Base-by-base conservation (phyloP, 2,888 invertebrate genomes). In the Noctua comes region DNA sequence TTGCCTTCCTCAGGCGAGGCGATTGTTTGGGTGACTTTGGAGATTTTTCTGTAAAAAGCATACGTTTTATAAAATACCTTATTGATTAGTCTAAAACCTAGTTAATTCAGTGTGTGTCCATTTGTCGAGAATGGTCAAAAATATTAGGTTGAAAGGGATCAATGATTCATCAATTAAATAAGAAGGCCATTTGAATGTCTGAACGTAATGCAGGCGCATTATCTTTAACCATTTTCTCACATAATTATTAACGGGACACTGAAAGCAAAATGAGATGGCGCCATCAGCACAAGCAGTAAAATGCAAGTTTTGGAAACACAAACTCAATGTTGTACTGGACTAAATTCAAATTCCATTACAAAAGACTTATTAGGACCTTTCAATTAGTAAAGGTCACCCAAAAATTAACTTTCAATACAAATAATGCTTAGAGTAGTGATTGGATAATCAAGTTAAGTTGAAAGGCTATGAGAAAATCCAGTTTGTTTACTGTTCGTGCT, bases 1-100 rank as follows among this genome's bases (percentile, higher is more conserved):
- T 98, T 66, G 97, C 97, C 96, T 98, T 98, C 92, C 98, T 97
- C 94, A 98, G 97, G 91, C 98, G 98, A 74, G 98, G 98, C 86
- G 98, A 98, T 92, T 98, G 98, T 91, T 96, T 96, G 36, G 97
- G 97, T 46, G 97, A 96, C 92, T 97, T 97, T 54, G 97, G 97
- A n/a, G 98, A 98, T 97, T 98, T 98, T 95, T 98, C 98, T 98
- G 97, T 36, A 97, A 97, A 90, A 90, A 90, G 88, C 80, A 79
- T 18, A 79, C 1, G 0, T 51, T 69, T 82, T 24, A 51, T 82
- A 8, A 7, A 73, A 68, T 62, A 51, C 27, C 31, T 57, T 54
- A 46, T 48, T 77, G 21, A 21, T 27, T 24, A 27, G 5, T 66
- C 31, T 2, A 40, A 4, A 43, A 31, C 2, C 10, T 48, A 36